These are phyloP conservation scores for Thunnus thynnus DNA, from an alignment of 2,113 vertebrate genomes.

Conservation along the genomic window DNA sequence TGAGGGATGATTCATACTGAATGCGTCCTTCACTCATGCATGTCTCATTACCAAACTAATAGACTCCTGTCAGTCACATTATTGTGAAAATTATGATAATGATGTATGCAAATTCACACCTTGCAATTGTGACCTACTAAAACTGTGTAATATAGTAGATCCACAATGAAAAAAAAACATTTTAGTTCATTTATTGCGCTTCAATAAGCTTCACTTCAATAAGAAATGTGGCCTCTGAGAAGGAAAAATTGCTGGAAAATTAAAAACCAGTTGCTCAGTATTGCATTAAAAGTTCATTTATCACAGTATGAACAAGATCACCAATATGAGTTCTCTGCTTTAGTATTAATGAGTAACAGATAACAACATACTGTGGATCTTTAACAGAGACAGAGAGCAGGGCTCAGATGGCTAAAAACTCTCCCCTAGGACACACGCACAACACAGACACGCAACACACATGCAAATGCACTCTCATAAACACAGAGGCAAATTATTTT, in stretches of 20 bases:
- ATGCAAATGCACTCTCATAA: not conserved
- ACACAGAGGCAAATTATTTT: slow-evolving; percentile 28
- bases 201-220: not conserved
- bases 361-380: slow-evolving; percentile 40
- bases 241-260: slow-evolving; percentile 21
- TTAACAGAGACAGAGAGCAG: slow-evolving; percentile 52
- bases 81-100: slow-evolving; percentile 25
- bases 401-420: slow-evolving; percentile 70
- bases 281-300: slow-evolving; percentile 24
- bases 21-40: slow-evolving; percentile 38
- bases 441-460: slow-evolving; percentile 15
- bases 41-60: slow-evolving; percentile 53
- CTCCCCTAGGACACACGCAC: slow-evolving; percentile 56
- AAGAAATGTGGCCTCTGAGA: not conserved
- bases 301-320: slow-evolving; percentile 31
- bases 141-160: not conserved
- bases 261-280: slow-evolving; percentile 21
- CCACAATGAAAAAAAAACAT: not conserved
- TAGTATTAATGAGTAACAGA: slow-evolving; percentile 42
- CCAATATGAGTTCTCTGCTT: slow-evolving; percentile 27
- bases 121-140: not conserved
- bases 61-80: slow-evolving; percentile 32
- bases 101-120: slow-evolving; percentile 38
- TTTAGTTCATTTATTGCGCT: slow-evolving; percentile 13
- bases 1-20: slow-evolving; percentile 44